Conservation (phyloP, 2,888 invertebrate species). For the Neuroscelio doddi region DNA sequence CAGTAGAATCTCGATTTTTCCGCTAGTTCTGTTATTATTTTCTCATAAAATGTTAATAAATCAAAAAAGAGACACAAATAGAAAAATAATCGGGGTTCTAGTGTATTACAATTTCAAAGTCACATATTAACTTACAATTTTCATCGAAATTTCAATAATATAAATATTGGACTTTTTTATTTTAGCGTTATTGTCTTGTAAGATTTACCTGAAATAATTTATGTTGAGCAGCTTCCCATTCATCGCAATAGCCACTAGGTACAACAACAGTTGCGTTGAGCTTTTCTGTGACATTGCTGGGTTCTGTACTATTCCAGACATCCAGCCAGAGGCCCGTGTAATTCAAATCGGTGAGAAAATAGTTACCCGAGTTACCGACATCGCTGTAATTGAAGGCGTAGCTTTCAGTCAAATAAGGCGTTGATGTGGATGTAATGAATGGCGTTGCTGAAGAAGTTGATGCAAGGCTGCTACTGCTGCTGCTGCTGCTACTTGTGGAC, state of each 20-base stretch:
- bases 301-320: slow-evolving; percentile 74
- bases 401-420: slow-evolving; percentile 60
- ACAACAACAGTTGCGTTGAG: slow-evolving; percentile 69
- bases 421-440: slow-evolving; percentile 66
- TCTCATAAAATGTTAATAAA: too few relatives aligned
- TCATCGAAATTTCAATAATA: too few relatives aligned
- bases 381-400: slow-evolving; percentile 66
- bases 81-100: too few relatives aligned
- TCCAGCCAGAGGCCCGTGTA: slow-evolving; percentile 74
- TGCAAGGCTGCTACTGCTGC: slow-evolving; percentile 55
- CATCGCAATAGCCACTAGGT: slow-evolving; percentile 75
- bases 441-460: slow-evolving; percentile 73
- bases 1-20: too few relatives aligned
- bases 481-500: slow-evolving; percentile 49
- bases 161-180: too few relatives aligned
- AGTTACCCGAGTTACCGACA: slow-evolving; percentile 61
- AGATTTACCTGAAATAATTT: slow-evolving; percentile 79
- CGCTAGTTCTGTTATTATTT: too few relatives aligned
- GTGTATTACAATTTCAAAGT: too few relatives aligned
- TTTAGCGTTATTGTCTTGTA: too few relatives aligned
- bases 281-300: slow-evolving; percentile 72
- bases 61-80: too few relatives aligned
- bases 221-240: slow-evolving; percentile 88
- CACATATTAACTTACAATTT: too few relatives aligned
- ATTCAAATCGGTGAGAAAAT: slow-evolving; percentile 71